Evolutionary conservation across 1,140 invertebrate species (phyloP).

Genomic region (Drosophila lowei): DNA sequence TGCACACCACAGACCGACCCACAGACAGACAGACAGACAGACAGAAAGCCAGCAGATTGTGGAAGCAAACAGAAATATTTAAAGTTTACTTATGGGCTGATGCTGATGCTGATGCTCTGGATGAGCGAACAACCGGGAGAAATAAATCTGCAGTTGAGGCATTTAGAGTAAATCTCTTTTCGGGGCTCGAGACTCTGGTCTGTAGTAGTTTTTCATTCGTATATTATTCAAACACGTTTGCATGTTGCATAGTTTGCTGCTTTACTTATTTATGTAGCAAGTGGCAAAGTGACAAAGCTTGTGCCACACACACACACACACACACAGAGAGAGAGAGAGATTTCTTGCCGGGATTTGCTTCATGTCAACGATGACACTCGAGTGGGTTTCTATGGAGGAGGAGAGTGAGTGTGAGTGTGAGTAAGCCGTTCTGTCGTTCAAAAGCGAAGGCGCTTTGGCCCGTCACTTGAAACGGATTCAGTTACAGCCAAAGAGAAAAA

Average conservation of each 20-base stretch:
- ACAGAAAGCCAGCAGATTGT: background rate
- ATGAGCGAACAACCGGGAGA: background rate
- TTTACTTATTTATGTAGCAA: constrained; percentile 47
- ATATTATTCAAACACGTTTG: constrained; percentile 53
- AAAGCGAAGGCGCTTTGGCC: constrained; percentile 22
- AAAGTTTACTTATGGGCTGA: constrained; percentile 31
- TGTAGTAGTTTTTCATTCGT: constrained; percentile 22
- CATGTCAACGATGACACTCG: constrained; percentile 32
- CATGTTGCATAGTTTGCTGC: constrained; percentile 36
- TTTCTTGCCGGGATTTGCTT: constrained; percentile 41
- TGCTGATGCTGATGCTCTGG: background rate
- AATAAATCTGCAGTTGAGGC: constrained; percentile 5
- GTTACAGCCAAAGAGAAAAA: background rate
- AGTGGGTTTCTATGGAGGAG: constrained; percentile 19
- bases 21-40: constrained; percentile 6
- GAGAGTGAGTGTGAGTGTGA: constrained; percentile 5
- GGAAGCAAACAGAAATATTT: constrained; percentile 45
- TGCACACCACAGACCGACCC: constrained; percentile 18
- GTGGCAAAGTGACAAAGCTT: constrained; percentile 28
- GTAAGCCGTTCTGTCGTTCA: constrained; percentile 25
- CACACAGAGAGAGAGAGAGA: background rate
- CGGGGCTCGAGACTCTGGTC: background rate
- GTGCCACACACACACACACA: constrained; percentile 11
- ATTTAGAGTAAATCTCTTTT: constrained; percentile 38
- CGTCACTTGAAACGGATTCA: constrained; percentile 31